These are phyloP conservation scores for Lasioglossum malachurum DNA, from an alignment of 2,888 invertebrate genomes.

Conservation along the genomic window DNA sequence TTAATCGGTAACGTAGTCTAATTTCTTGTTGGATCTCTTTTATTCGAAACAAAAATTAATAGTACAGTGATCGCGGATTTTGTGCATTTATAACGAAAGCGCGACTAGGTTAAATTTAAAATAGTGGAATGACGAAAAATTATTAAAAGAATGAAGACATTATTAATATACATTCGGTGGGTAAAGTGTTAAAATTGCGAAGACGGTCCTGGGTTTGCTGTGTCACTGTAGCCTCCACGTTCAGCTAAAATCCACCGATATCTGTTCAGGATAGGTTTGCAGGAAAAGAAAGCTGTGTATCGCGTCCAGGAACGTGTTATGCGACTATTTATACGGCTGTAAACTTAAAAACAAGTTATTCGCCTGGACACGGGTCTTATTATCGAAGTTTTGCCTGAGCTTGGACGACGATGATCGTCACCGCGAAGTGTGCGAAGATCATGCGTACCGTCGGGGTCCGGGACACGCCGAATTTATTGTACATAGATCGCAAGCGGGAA, in stretches of 20 bases:
- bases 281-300: neutral
- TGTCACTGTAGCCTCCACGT: neutral
- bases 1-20: neutral
- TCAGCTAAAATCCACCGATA: neutral
- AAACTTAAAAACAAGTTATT: neutral
- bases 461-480: slow-evolving; percentile 41
- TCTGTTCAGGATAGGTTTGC: neutral
- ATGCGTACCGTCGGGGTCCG: slow-evolving; percentile 51
- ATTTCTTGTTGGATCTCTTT: neutral
- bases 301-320: neutral
- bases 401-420: neutral
- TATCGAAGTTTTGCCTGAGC: neutral
- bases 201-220: neutral
- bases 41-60: neutral
- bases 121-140: neutral
- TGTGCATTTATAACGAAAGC: neutral
- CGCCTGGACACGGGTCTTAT: neutral
- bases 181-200: neutral
- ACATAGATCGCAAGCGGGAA: slow-evolving; percentile 54
- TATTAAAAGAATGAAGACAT: neutral
- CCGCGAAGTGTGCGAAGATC: neutral
- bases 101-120: neutral
- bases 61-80: neutral
- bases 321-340: neutral
- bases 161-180: neutral